These are phyloP conservation scores for Platanista minor DNA, from an alignment of 2,113 vertebrate species.

Conservation along the genomic window DNA sequence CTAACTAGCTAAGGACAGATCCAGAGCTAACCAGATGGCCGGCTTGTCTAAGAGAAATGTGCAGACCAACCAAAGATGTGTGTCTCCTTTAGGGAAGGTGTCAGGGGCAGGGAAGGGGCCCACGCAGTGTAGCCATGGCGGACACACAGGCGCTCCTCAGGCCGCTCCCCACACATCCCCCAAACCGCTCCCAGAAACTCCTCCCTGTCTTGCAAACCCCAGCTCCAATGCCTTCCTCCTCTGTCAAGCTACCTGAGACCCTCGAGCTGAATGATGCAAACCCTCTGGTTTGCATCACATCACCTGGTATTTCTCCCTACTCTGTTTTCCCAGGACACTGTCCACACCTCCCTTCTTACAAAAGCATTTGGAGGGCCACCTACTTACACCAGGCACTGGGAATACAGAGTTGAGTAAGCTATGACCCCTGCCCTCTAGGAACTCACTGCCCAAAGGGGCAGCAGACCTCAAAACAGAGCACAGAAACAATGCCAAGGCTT, in stretches of 20 bases:
- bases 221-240: background rate
- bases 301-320: background rate
- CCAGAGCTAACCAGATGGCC: background rate
- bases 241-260: background rate
- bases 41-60: background rate
- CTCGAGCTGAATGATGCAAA: background rate
- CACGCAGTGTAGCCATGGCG: accelerated
- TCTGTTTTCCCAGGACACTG: background rate
- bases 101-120: background rate
- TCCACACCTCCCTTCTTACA: background rate
- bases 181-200: background rate
- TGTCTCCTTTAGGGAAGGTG: background rate
- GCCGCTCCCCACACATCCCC: too few relatives aligned
- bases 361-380: background rate
- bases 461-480: background rate
- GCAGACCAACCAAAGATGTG: background rate
- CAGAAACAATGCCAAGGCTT: background rate
- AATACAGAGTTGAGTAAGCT: background rate
- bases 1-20: background rate
- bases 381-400: background rate
- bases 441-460: background rate
- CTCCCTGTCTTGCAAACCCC: background rate
- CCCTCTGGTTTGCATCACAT: background rate
- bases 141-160: background rate
- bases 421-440: background rate